Conservation (phyloP, 2,888 invertebrate genomes). For the Stratiomys singularior region DNA sequence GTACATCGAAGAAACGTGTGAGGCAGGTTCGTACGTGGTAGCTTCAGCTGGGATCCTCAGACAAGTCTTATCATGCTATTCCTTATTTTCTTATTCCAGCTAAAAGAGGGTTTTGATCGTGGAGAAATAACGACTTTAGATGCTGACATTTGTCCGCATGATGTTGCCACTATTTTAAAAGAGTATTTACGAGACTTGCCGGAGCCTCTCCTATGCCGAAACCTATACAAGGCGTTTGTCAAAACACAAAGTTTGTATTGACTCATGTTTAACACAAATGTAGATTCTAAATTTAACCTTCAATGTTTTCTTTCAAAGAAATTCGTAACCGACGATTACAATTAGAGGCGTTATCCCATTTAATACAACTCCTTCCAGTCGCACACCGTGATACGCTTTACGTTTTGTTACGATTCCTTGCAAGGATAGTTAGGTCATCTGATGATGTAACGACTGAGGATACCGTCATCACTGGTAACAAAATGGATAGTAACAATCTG, state of each 20-base stretch:
- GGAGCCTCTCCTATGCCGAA: slow-evolving; percentile 89
- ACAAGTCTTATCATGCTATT: too few relatives aligned
- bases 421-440: slow-evolving; percentile 66
- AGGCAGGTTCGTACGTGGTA: slow-evolving; percentile 75
- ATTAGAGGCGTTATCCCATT: slow-evolving; percentile 83
- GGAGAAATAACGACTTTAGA: slow-evolving; percentile 79
- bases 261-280: not conserved
- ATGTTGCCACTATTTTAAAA: slow-evolving; percentile 91
- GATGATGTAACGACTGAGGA: slow-evolving; percentile 58
- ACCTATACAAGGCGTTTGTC: slow-evolving; percentile 89
- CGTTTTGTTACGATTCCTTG: slow-evolving; percentile 81
- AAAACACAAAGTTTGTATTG: slow-evolving; percentile 84
- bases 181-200: slow-evolving; percentile 94
- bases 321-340: slow-evolving; percentile 85
- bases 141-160: slow-evolving; percentile 88
- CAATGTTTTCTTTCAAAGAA: slow-evolving; percentile 67
- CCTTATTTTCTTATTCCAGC: slow-evolving; percentile 25
- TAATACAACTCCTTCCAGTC: slow-evolving; percentile 86
- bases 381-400: slow-evolving; percentile 88
- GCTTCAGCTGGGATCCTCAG: not conserved
- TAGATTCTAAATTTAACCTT: slow-evolving; percentile 15
- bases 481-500: slow-evolving; percentile 92
- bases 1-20: slow-evolving; percentile 90
- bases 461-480: slow-evolving; percentile 74
- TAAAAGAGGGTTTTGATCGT: slow-evolving; percentile 84